Percentiles rank a stretch among this genome's conserved stretches.
Evolutionary conservation across 2,113 vertebrate species (phyloP).

Genomic region (Phylloscopus trochilus): DNA sequence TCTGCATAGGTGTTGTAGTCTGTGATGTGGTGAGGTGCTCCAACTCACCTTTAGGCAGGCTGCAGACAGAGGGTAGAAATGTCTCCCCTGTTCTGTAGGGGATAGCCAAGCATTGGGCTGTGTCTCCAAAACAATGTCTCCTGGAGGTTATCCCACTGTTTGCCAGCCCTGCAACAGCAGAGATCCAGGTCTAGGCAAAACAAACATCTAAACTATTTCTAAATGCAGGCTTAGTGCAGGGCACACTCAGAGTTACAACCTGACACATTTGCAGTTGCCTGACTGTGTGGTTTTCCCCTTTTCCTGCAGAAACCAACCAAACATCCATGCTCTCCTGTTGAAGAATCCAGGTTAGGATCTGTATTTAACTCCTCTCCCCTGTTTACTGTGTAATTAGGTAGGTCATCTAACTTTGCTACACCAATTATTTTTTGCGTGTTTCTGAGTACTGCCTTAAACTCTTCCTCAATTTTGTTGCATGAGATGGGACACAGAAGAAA

Average conservation of each 20-base stretch:
- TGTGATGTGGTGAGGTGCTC: background rate
- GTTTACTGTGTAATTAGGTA: background rate
- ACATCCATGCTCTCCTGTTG: background rate
- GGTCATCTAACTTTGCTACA: background rate
- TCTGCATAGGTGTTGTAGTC: background rate
- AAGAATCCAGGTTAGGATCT: background rate
- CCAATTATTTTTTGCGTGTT: background rate
- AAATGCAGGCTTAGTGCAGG: background rate
- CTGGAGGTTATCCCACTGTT: background rate
- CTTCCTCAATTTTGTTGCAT: background rate
- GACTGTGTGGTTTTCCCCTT: background rate
- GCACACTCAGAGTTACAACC: fast-evolving
- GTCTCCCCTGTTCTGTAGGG: background rate
- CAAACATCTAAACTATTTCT: background rate
- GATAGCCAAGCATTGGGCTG: background rate
- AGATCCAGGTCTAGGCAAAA: background rate
- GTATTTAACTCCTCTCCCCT: background rate
- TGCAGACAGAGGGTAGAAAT: background rate
- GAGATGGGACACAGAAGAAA: background rate
- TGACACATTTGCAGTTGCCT: fast-evolving
- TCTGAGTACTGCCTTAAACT: background rate
- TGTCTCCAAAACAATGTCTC: background rate
- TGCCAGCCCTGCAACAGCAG: background rate
- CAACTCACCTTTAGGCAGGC: background rate
- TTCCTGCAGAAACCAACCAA: background rate